Percentiles rank a stretch among this genome's conserved stretches.
These are phyloP conservation scores for Drosophila longiperda DNA, from an alignment of 2,888 invertebrate species.

Conservation along the genomic window DNA sequence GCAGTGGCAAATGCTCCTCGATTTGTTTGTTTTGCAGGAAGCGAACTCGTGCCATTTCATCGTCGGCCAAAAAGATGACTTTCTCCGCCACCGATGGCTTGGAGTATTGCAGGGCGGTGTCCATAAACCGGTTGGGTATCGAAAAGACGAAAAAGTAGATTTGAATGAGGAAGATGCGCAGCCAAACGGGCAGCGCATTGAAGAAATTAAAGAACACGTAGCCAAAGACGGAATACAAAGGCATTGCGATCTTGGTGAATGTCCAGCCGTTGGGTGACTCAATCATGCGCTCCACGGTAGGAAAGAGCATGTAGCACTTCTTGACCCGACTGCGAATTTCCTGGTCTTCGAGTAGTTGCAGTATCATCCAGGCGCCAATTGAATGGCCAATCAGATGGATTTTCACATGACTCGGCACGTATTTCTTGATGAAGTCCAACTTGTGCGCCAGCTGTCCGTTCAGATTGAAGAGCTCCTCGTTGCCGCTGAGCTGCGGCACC, in stretches of 20 bases:
- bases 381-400: constrained; percentile 95
- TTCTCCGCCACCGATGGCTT: constrained; percentile 87
- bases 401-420: constrained; percentile 89
- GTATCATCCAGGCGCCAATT: constrained; percentile 93
- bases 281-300: constrained; percentile 94
- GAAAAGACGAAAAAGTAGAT: constrained; percentile 86
- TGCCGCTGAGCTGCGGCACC: constrained; percentile 86
- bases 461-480: constrained; percentile 89
- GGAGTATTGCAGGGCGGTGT: constrained; percentile 86
- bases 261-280: constrained; percentile 90
- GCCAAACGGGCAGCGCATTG: constrained; percentile 86
- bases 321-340: constrained; percentile 86
- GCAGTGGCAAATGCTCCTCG: constrained; percentile 86
- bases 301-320: constrained; percentile 92
- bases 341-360: constrained; percentile 89
- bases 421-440: constrained; percentile 88
- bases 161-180: constrained; percentile 86
- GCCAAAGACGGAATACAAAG: constrained; percentile 85
- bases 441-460: constrained; percentile 88
- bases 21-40: constrained; percentile 89
- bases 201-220: constrained; percentile 86
- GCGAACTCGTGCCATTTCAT: constrained; percentile 92
- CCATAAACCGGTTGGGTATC: constrained; percentile 86
- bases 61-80: constrained; percentile 89
- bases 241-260: constrained; percentile 88